phyloP scores from a whole-genome alignment of 2,888 invertebrate genomes.

The Sphaerophoria taeniata region DNA sequence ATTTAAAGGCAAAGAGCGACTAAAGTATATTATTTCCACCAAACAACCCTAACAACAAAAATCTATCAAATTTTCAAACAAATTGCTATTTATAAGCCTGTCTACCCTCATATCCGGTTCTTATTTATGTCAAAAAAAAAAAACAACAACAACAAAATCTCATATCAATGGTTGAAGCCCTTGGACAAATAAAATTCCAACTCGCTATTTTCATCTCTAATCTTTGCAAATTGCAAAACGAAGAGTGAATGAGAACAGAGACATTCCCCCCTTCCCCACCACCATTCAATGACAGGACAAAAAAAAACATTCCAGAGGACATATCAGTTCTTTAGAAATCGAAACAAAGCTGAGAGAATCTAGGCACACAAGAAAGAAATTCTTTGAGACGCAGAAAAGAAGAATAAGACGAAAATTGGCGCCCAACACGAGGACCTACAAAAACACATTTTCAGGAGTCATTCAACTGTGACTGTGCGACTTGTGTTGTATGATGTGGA shows the following conservation, averaged over 20 bases:
- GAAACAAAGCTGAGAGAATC: conserved; percentile 37
- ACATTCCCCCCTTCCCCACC: conserved; percentile 4
- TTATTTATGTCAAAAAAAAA: conserved; percentile 30
- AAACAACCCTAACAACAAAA: conserved; percentile 26
- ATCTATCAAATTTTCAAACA: conserved; percentile 26
- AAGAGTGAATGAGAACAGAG: conserved; percentile 42
- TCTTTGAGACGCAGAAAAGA: not conserved
- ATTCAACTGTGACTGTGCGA: conserved; percentile 50
- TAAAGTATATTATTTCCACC: conserved; percentile 18
- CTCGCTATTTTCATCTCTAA: conserved; percentile 14
- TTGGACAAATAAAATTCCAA: conserved; percentile 40
- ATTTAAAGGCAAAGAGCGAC: conserved; percentile 4
- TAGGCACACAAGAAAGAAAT: conserved; percentile 23
- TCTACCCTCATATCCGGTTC: conserved; percentile 26
- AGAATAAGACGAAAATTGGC: conserved; percentile 42
- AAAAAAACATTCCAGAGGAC: conserved; percentile 39
- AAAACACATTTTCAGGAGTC: conserved; percentile 52
- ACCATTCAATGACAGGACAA: conserved; percentile 14
- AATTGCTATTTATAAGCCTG: conserved; percentile 48
- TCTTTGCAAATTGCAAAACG: conserved; percentile 53
- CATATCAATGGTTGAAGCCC: conserved; percentile 42
- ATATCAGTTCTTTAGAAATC: conserved; percentile 50
- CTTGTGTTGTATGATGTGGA: conserved; percentile 9
- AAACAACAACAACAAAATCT: conserved; percentile 48
- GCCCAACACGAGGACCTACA: conserved; percentile 53